Evolutionary conservation across 2,888 invertebrate species (phyloP).

Genomic region (Tuberolachnus salignus): DNA sequence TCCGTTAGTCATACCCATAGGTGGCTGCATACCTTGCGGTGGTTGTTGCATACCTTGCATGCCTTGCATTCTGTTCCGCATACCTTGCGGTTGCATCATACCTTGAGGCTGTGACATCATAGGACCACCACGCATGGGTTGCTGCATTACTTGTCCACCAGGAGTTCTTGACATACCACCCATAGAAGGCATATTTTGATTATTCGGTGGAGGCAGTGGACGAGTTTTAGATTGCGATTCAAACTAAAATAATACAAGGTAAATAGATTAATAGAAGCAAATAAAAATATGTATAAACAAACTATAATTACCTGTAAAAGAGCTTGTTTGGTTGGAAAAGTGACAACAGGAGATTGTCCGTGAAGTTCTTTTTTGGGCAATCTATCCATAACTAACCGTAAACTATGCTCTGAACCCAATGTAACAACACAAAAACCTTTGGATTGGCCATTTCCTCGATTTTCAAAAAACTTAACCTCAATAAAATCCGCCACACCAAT

Average conservation of each 20-base stretch:
- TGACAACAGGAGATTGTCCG: conserved; percentile 92
- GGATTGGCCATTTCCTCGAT: conserved; percentile 96
- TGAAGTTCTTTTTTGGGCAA: conserved; percentile 95
- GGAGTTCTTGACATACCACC: conserved; percentile 59
- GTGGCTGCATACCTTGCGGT: conserved; percentile 67
- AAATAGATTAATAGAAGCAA: neutral
- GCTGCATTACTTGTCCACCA: conserved; percentile 60
- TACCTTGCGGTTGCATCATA: conserved; percentile 61
- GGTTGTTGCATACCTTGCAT: conserved; percentile 65
- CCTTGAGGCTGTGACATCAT: conserved; percentile 56
- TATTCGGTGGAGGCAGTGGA: conserved; percentile 74
- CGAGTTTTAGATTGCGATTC: conserved; percentile 91
- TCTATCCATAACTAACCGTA: conserved; percentile 88
- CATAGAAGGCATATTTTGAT: conserved; percentile 55
- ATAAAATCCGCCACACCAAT: conserved; percentile 91
- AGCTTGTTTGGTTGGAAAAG: conserved; percentile 92
- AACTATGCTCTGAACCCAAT: conserved; percentile 88
- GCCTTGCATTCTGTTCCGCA: conserved; percentile 65
- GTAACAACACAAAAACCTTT: conserved; percentile 98
- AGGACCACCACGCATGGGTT: conserved; percentile 66
- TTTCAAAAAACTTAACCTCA: conserved; percentile 99
- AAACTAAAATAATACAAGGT: conserved; percentile 68
- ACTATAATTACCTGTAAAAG: conserved; percentile 66
- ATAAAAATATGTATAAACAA: neutral
- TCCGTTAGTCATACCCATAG: conserved; percentile 55